phyloP scores from a whole-genome alignment of 1,140 invertebrate genomes.

The Liolophura sinensis region DNA sequence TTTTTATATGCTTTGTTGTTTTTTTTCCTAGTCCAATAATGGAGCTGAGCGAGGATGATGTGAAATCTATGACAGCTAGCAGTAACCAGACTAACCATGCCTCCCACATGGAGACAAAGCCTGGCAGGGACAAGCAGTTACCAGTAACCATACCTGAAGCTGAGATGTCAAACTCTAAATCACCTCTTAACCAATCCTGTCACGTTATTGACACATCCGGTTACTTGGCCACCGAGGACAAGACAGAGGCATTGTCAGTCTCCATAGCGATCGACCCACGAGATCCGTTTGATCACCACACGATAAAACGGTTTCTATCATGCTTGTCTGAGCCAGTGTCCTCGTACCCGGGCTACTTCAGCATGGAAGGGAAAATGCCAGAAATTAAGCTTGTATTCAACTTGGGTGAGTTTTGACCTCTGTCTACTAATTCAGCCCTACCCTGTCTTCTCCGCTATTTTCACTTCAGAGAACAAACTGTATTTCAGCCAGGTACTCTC shows the following conservation, averaged over 20 bases:
- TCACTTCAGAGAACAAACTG: too few species aligned
- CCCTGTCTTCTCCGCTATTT: too few species aligned
- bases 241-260: conserved; percentile 31
- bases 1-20: too few species aligned
- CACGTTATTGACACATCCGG: conserved; percentile 42
- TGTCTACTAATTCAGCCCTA: background rate
- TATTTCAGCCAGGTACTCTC: too few species aligned
- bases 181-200: conserved; percentile 15
- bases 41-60: conserved; percentile 42
- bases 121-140: background rate
- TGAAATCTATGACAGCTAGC: conserved; percentile 11
- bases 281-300: conserved; percentile 52
- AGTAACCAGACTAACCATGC: conserved; percentile 8
- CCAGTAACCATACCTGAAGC: too few species aligned
- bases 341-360: conserved; percentile 11
- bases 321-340: conserved; percentile 34
- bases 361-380: conserved; percentile 18
- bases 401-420: conserved; percentile 8
- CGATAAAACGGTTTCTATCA: conserved; percentile 37
- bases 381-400: conserved; percentile 9
- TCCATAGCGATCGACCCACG: conserved; percentile 43
- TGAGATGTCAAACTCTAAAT: too few species aligned
- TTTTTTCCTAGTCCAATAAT: conserved; percentile 49
- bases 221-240: conserved; percentile 39
- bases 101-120: background rate